Evolutionary conservation across 2,888 invertebrate genomes (phyloP).

Genomic region (Sympetrum striolatum): DNA sequence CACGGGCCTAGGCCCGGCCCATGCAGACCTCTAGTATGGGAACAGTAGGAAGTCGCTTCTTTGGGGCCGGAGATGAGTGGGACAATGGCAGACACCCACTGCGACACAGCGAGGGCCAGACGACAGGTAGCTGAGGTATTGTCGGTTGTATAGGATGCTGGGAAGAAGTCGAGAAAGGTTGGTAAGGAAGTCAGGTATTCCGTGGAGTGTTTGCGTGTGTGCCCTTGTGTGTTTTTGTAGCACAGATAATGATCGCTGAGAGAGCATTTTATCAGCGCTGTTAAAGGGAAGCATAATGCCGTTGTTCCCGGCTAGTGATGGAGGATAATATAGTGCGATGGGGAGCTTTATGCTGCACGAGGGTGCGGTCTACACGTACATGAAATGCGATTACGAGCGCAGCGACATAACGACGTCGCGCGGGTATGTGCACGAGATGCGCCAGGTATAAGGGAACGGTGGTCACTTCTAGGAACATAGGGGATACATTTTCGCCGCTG

Average conservation of each 20-base stretch:
- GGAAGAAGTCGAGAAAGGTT: neutral
- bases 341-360: neutral
- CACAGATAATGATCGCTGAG: slow-evolving; percentile 13
- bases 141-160: slow-evolving; percentile 35
- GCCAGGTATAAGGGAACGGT: neutral
- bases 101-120: slow-evolving; percentile 37
- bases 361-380: slow-evolving; percentile 1
- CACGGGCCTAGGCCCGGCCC: too few relatives aligned
- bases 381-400: slow-evolving; percentile 15
- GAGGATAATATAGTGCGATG: slow-evolving; percentile 15
- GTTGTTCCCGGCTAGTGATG: slow-evolving; percentile 31
- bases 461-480: neutral
- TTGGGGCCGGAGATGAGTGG: neutral
- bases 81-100: slow-evolving; percentile 38
- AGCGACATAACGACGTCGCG: neutral
- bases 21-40: too few relatives aligned
- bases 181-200: slow-evolving; percentile 15
- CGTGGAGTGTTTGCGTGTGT: neutral
- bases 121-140: slow-evolving; percentile 41
- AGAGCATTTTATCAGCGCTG: slow-evolving; percentile 10
- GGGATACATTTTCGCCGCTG: neutral
- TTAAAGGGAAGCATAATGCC: slow-evolving; percentile 31
- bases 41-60: slow-evolving; percentile 36
- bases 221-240: neutral
- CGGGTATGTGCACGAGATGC: neutral